These are phyloP conservation scores for Chunga burmeisteri DNA, from an alignment of 2,113 vertebrate species.

Conservation along the genomic window DNA sequence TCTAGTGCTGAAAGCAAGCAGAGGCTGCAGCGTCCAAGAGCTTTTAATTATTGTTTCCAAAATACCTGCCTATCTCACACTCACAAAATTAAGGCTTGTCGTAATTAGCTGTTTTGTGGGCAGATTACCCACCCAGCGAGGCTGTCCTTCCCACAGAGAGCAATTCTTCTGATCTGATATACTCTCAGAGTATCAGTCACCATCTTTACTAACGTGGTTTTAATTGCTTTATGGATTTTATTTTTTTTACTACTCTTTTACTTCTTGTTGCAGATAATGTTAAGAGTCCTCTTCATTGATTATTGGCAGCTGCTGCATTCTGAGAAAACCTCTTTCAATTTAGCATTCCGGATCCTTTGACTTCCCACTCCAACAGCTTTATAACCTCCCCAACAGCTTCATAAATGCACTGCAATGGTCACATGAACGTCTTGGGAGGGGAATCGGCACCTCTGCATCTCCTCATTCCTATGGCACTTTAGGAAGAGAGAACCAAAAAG, in stretches of 20 bases:
- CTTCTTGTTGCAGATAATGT: conserved; percentile 73
- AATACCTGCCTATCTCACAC: not conserved
- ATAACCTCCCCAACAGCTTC: not conserved
- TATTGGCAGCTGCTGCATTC: conserved; percentile 40
- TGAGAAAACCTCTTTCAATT: conserved; percentile 35
- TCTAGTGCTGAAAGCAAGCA: conserved; percentile 67
- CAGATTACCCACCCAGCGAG: not conserved
- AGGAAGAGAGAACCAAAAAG: conserved; percentile 34
- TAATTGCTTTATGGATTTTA: conserved; percentile 46
- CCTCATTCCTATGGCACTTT: conserved; percentile 50
- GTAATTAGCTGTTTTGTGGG: not conserved
- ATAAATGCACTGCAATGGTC: conserved; percentile 91
- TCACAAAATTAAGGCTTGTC: not conserved
- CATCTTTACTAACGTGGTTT: not conserved
- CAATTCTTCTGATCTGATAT: not conserved
- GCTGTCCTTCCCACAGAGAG: not conserved
- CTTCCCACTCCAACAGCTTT: conserved; percentile 20
- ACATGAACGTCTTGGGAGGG: conserved; percentile 83
- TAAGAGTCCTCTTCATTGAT: conserved; percentile 47
- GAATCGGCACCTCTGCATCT: conserved; percentile 30
- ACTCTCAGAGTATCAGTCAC: not conserved
- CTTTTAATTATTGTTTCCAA: not conserved
- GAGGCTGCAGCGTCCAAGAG: not conserved
- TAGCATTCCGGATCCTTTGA: not conserved
- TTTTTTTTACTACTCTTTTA: conserved; percentile 42